Percentiles rank a stretch among this genome's conserved stretches.
Evolutionary conservation across 2,888 invertebrate genomes (phyloP).

Genomic region (Trissonchulus sp.): DNA sequence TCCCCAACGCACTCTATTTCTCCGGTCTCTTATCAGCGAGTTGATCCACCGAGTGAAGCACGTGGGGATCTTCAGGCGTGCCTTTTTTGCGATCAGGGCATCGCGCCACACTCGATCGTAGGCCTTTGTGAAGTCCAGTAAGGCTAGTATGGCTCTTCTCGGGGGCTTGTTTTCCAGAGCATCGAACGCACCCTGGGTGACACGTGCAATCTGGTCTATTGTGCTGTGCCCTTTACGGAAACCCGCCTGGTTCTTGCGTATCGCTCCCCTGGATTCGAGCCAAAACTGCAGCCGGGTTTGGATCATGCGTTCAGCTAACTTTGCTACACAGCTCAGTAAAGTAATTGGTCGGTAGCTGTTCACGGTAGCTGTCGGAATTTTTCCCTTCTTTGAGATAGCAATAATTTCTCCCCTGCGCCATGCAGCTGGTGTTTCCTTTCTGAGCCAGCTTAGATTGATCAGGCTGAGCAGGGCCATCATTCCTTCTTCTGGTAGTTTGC

Average conservation of each 20-base stretch:
- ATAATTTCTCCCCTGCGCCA: background rate
- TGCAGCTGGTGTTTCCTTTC: conserved; percentile 4
- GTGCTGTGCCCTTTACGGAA: too few species aligned
- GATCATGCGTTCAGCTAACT: conserved; percentile 6
- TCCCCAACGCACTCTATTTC: background rate
- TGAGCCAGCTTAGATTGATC: conserved; percentile 1
- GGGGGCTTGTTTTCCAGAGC: too few species aligned
- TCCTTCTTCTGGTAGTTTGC: background rate
- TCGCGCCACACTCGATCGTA: conserved; percentile 7
- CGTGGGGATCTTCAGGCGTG: background rate
- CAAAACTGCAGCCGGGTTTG: too few species aligned
- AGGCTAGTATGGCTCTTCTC: background rate
- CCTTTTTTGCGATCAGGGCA: background rate
- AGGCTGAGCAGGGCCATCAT: background rate
- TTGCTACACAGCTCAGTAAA: background rate
- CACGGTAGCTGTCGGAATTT: background rate
- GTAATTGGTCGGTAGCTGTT: conserved; percentile 3
- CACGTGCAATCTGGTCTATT: too few species aligned
- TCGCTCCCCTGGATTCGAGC: too few species aligned
- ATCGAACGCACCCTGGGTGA: too few species aligned
- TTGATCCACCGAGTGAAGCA: background rate
- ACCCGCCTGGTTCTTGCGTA: too few species aligned
- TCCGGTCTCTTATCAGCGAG: background rate
- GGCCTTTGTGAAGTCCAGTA: conserved; percentile 7
- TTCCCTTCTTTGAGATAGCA: conserved; percentile 10